Evolutionary conservation across 2,888 invertebrate species (phyloP).

Genomic region (Petrolisthes manimaculis): DNA sequence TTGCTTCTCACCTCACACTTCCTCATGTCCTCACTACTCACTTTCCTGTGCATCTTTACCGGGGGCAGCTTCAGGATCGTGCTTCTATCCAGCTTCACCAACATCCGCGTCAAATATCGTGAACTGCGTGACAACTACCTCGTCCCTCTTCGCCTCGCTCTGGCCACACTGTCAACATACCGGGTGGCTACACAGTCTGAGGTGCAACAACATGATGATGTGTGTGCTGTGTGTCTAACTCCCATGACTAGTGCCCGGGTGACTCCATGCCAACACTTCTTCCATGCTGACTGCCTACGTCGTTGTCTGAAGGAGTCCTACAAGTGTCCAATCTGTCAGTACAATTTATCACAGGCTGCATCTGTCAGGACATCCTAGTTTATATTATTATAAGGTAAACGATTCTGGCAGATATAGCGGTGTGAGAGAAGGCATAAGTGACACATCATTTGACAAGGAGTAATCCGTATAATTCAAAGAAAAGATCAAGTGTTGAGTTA

Average conservation of each 20-base stretch:
- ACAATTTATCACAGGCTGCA: constrained; percentile 8
- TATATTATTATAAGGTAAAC: background rate
- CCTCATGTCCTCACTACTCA: constrained; percentile 35
- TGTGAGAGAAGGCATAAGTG: too few relatives aligned
- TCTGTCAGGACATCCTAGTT: background rate
- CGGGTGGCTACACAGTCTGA: constrained; percentile 76
- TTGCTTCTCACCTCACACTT: constrained; percentile 74
- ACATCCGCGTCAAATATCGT: constrained; percentile 71
- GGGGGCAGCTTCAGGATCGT: constrained; percentile 76
- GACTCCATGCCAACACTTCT: constrained; percentile 84
- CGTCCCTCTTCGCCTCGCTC: constrained; percentile 76
- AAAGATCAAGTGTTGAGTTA: too few relatives aligned
- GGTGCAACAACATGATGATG: constrained; percentile 79
- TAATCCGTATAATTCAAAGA: too few relatives aligned
- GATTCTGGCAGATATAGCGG: too few relatives aligned
- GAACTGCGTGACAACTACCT: constrained; percentile 73
- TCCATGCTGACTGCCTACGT: constrained; percentile 83
- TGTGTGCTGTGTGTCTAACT: constrained; percentile 83
- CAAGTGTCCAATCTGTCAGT: constrained; percentile 82
- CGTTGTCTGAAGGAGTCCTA: constrained; percentile 80
- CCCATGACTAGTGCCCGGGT: constrained; percentile 80
- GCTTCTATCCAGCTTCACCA: constrained; percentile 76
- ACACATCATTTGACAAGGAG: too few relatives aligned
- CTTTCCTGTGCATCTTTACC: constrained; percentile 64
- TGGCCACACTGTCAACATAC: constrained; percentile 69